Base-by-base conservation (phyloP, 2,888 invertebrate genomes). In the Ypsolopha scabrella region DNA sequence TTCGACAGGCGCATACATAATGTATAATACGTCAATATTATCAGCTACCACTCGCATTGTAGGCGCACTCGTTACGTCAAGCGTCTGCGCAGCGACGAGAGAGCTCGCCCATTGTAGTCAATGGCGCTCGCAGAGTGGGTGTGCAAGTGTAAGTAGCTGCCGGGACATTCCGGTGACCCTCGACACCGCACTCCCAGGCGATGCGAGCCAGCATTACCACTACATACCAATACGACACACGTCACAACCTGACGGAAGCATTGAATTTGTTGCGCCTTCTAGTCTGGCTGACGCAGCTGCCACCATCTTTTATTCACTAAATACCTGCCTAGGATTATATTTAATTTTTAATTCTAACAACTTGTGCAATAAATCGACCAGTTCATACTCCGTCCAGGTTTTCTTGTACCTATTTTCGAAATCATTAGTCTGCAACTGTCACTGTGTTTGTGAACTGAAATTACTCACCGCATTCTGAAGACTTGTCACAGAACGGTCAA, bases 81-180 rank as follows among this genome's bases (percentile, higher is more conserved):
- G 67, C 67, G 70, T 70, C 70, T 67, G 70, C 70, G 70, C 71
- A 24, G 37, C 24, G 69, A 66, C 65, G 65, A 62, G 65, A 64
- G 65, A 67, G 64, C 63, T 59, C 57, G 67, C 60, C 80, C 66
- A 86, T 85, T 85, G 83, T 85, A 83, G 78, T 85, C 85, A 85
- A 86, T 83, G 69, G 69, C 64, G 65, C 55, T 67, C 61, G 70
- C 74, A 74, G 76, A 75, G 80, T 82, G 85, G 85, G 85, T 75
- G 86, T 83, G 77, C 80, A 78, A 79, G 70, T 59, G 67, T 76
- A 75, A 79, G 80, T 78, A 74, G 77, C 71, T 69, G 63, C 58
- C 58, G 60, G 60, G 65, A 68, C 60, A 24, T 24, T 58, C 67
- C 60, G 61, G 57, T 75, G 78, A 78, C 79, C 78, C 71, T 58